Conservation (phyloP, 2,888 invertebrate genomes). For the Capitulum mitella region DNA sequence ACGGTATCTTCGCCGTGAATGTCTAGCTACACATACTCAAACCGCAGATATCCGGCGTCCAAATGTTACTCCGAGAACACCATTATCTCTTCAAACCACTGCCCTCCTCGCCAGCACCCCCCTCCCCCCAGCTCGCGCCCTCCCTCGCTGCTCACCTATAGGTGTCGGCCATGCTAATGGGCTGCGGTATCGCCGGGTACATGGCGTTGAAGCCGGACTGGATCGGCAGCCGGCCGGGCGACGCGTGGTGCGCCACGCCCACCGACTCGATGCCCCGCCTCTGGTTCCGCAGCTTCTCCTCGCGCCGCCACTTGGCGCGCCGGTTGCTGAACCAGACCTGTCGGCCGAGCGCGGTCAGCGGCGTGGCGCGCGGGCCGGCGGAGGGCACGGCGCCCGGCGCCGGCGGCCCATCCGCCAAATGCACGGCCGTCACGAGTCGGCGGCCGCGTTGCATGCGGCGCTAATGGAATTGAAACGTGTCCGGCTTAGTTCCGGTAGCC, state of each 20-base stretch:
- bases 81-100: no score
- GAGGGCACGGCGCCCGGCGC: neutral
- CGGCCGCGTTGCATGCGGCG: neutral
- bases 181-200: conserved; percentile 92
- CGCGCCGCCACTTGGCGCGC: conserved; percentile 96
- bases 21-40: no score
- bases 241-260: conserved; percentile 49
- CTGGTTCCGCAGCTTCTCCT: conserved; percentile 95
- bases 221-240: conserved; percentile 50
- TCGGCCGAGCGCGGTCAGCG: conserved; percentile 37
- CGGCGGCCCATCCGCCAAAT: neutral
- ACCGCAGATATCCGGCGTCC: no score
- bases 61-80: no score
- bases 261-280: conserved; percentile 48
- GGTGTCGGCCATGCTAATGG: conserved; percentile 73
- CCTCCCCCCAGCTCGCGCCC: no score
- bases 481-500: neutral
- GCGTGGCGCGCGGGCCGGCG: conserved; percentile 15
- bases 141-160: conserved; percentile 32
- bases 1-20: no score
- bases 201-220: conserved; percentile 87
- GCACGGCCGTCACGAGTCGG: neutral
- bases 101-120: no score
- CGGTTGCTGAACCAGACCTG: conserved; percentile 99
- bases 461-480: neutral